Percentiles rank a stretch among this genome's conserved stretches.
These are phyloP conservation scores for Cheilosia grossa DNA, from an alignment of 2,888 invertebrate genomes.

Conservation along the genomic window DNA sequence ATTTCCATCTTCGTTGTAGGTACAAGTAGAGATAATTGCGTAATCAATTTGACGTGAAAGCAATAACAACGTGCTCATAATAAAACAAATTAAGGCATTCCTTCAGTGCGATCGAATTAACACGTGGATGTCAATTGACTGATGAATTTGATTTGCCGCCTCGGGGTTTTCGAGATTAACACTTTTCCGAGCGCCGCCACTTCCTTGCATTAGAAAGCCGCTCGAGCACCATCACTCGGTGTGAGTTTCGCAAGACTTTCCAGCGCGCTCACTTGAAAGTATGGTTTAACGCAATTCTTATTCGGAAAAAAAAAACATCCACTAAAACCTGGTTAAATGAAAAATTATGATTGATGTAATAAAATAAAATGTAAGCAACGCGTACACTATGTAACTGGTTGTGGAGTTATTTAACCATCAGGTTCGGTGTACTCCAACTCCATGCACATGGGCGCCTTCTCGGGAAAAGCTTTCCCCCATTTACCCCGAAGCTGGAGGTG, in stretches of 20 bases:
- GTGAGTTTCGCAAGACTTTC: conserved; percentile 3
- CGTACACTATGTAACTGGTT: conserved; percentile 16
- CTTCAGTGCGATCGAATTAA: conserved; percentile 26
- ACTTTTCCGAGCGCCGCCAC: conserved; percentile 8
- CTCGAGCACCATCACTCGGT: neutral
- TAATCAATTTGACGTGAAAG: conserved; percentile 8
- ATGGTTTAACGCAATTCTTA: conserved; percentile 41
- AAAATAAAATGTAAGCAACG: conserved; percentile 39
- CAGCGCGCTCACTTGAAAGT: conserved; percentile 25
- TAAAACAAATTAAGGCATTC: conserved; percentile 1
- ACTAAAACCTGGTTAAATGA: conserved; percentile 22
- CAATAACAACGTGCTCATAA: neutral
- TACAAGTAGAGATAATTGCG: conserved; percentile 9
- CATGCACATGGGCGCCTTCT: neutral
- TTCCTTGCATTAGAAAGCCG: conserved; percentile 22
- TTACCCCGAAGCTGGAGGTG: conserved; percentile 1
- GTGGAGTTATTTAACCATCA: conserved; percentile 14
- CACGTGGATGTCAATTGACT: conserved; percentile 18
- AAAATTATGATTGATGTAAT: conserved; percentile 41
- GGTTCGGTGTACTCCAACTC: conserved; percentile 7
- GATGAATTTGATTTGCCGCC: conserved; percentile 20
- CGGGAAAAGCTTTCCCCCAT: conserved; percentile 24
- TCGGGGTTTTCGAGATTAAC: neutral
- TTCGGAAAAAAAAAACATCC: conserved; percentile 11
- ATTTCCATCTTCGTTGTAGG: neutral